A percentile compares a stretch with the other conserved stretches of the same genome.
Conservation (phyloP, 2,113 vertebrate genomes). For the Suricata suricatta region DNA sequence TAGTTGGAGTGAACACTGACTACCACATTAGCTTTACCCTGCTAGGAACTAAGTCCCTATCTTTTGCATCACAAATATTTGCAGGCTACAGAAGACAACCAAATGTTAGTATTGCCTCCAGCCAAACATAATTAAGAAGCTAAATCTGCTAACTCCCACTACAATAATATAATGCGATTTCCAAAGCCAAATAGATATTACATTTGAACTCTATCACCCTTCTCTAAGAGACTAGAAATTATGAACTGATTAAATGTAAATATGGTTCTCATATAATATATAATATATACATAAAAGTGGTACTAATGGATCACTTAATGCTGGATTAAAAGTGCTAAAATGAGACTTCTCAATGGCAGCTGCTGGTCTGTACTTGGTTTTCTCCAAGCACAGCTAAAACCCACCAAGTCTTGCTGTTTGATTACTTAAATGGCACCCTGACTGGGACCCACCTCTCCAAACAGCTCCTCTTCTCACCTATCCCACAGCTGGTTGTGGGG, state of each 20-base stretch:
- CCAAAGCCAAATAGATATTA: neutral
- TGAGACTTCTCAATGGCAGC: neutral
- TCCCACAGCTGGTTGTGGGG: neutral
- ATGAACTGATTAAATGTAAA: neutral
- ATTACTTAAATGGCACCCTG: neutral
- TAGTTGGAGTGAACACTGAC: neutral
- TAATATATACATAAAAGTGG: neutral
- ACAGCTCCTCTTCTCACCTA: neutral
- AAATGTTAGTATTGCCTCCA: slow-evolving; percentile 6
- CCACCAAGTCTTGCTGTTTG: neutral
- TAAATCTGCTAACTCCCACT: neutral
- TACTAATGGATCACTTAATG: neutral
- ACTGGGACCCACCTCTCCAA: neutral
- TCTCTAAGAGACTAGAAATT: neutral
- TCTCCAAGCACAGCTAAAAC: neutral
- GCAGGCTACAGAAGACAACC: neutral
- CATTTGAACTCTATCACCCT: slow-evolving; percentile 3
- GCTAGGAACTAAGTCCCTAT: neutral
- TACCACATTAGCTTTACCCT: neutral
- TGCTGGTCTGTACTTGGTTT: neutral
- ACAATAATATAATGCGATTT: slow-evolving; percentile 34
- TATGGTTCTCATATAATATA: neutral
- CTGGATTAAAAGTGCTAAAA: neutral
- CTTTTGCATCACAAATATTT: slow-evolving; percentile 9
- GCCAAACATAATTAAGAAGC: slow-evolving; percentile 37